These are phyloP conservation scores for Argyresthia albistria DNA, from an alignment of 2,888 invertebrate species.

Conservation along the genomic window DNA sequence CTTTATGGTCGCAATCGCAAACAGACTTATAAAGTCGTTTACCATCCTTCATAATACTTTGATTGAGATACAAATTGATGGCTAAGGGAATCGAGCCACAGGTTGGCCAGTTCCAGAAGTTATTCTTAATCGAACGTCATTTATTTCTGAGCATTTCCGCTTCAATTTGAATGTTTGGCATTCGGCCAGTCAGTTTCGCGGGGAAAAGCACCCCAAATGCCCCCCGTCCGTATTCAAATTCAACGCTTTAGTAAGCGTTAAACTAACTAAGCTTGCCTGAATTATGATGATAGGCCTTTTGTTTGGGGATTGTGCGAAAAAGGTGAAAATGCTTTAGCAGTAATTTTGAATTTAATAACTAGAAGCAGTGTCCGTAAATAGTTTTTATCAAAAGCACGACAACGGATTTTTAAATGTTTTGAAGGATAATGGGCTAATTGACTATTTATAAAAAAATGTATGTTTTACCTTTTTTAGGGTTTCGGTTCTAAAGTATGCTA, in stretches of 20 bases:
- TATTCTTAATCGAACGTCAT: background rate
- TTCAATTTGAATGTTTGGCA: conserved; percentile 38
- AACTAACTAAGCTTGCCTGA: conserved; percentile 1
- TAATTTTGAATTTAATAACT: background rate
- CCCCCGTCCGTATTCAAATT: conserved; percentile 1
- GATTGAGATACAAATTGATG: no score
- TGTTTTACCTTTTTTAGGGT: no score
- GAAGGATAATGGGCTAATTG: no score
- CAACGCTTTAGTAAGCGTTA: conserved; percentile 1
- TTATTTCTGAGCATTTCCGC: conserved; percentile 16
- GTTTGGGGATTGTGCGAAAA: background rate
- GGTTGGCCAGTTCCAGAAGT: background rate
- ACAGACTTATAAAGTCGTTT: no score
- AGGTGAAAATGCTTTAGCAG: no score
- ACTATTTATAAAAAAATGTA: no score
- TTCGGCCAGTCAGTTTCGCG: conserved; percentile 6
- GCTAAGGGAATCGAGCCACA: background rate
- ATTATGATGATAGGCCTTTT: background rate
- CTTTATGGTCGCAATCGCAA: no score
- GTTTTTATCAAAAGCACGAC: no score
- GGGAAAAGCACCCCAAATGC: background rate
- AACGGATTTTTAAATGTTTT: no score
- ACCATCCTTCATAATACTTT: no score
- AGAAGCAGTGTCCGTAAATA: no score
- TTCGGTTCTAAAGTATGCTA: no score